phyloP scores from a whole-genome alignment of 2,113 vertebrate species.

The Hepsetus odoe region DNA sequence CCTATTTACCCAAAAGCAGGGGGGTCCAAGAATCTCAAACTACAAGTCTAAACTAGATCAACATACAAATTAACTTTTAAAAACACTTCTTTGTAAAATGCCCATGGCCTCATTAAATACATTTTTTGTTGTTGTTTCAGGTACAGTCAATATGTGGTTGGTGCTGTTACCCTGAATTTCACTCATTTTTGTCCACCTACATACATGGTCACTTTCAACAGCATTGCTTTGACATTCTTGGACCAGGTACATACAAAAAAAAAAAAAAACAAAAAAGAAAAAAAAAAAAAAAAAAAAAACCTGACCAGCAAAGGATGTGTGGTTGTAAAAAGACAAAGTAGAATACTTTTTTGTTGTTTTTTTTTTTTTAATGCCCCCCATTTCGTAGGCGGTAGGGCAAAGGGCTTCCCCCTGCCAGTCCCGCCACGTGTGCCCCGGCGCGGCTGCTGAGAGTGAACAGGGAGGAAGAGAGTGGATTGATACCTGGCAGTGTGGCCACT shows the following conservation, averaged over 20 bases:
- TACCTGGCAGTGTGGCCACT: constrained; percentile 84
- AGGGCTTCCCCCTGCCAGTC: constrained; percentile 90
- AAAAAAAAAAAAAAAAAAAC: too few species aligned
- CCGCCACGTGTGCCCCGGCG: constrained; percentile 81
- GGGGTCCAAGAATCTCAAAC: constrained; percentile 67
- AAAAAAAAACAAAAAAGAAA: too few species aligned
- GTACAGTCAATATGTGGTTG: too few species aligned
- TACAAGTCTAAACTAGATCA: constrained; percentile 18
- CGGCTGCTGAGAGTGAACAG: constrained; percentile 90
- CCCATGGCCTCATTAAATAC: neutral
- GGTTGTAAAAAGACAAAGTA: constrained; percentile 58
- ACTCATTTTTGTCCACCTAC: too few species aligned
- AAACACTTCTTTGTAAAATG: too few species aligned
- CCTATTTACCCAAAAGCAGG: constrained; percentile 62
- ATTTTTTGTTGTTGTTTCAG: too few species aligned
- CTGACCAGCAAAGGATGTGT: constrained; percentile 71
- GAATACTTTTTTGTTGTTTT: too few species aligned
- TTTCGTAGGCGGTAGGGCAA: constrained; percentile 64
- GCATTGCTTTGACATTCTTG: constrained; percentile 63
- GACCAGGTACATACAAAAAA: constrained; percentile 51
- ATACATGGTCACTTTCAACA: neutral
- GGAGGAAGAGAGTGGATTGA: constrained; percentile 88
- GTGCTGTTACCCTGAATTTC: too few species aligned
- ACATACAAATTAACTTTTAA: too few species aligned
- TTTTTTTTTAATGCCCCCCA: constrained; percentile 67